These are phyloP conservation scores for Steinernema scapterisci DNA, from an alignment of 2,888 invertebrate species.

Conservation along the genomic window DNA sequence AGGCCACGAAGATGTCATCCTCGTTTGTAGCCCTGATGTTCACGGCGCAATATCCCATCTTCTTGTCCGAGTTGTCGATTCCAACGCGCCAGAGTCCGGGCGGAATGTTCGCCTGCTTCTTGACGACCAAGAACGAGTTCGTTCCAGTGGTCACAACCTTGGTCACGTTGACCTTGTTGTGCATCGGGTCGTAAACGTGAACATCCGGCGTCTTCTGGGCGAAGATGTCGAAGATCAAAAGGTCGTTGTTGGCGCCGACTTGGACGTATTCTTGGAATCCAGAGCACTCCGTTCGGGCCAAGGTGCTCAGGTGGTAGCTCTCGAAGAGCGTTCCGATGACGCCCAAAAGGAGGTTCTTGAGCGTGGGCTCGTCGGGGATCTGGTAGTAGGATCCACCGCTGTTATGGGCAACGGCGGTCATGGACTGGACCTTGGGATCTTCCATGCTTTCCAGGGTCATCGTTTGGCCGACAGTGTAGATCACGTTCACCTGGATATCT, in stretches of 20 bases:
- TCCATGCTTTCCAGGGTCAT: constrained; percentile 43
- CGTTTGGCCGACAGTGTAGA: constrained; percentile 47
- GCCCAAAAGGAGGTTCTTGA: constrained; percentile 3
- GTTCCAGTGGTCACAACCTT: constrained; percentile 43
- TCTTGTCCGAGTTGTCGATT: constrained; percentile 34
- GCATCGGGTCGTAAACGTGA: constrained; percentile 33
- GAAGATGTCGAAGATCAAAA: constrained; percentile 47
- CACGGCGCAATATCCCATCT: background rate
- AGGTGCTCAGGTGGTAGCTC: constrained; percentile 34
- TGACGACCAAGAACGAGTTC: constrained; percentile 42
- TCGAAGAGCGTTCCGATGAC: constrained; percentile 30
- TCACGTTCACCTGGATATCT: constrained; percentile 46
- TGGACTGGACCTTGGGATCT: constrained; percentile 41
- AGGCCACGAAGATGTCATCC: constrained; percentile 41
- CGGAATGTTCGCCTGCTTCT: constrained; percentile 35
- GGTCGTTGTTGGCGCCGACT: constrained; percentile 46
- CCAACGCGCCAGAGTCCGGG: constrained; percentile 49
- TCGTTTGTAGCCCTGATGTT: background rate
- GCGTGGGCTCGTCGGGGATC: background rate
- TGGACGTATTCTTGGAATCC: constrained; percentile 49
- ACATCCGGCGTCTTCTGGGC: constrained; percentile 19
- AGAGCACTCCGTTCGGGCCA: constrained; percentile 41
- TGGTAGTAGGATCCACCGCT: constrained; percentile 52
- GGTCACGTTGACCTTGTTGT: constrained; percentile 36
- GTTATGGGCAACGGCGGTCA: constrained; percentile 47